Percentiles rank a stretch among this genome's conserved stretches.
Evolutionary conservation across 2,113 vertebrate genomes (phyloP).

Genomic region (Oreochromis spilurus): DNA sequence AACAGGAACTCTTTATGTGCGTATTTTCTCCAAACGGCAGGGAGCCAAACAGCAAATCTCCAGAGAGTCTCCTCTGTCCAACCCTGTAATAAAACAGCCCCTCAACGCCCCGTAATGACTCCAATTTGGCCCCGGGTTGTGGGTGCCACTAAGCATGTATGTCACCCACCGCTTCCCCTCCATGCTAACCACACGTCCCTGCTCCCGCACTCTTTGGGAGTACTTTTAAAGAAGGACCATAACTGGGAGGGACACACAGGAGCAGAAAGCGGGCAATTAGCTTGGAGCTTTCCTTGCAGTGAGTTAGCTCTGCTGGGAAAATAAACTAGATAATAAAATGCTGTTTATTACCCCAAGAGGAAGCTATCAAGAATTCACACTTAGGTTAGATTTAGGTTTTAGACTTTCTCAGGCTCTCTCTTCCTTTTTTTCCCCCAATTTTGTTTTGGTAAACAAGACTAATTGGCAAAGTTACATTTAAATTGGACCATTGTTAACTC

Average conservation of each 20-base stretch:
- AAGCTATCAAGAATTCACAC: slow-evolving; percentile 25
- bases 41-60: slow-evolving; percentile 49
- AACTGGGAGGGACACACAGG: not conserved
- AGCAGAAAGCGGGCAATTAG: not conserved
- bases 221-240: not conserved
- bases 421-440: not conserved
- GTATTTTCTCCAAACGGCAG: not conserved
- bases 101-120: slow-evolving; percentile 63
- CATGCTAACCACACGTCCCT: slow-evolving; percentile 36
- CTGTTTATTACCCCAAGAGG: not conserved
- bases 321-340: slow-evolving; percentile 8
- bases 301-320: not conserved
- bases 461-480: not conserved
- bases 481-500: not conserved
- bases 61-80: slow-evolving; percentile 18
- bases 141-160: slow-evolving; percentile 49
- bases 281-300: not conserved
- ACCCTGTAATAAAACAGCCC: slow-evolving; percentile 62
- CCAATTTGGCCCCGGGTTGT: slow-evolving; percentile 54
- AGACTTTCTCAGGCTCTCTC: not conserved
- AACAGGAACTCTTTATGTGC: slow-evolving; percentile 22
- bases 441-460: not conserved
- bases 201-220: not conserved
- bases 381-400: not conserved
- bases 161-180: slow-evolving; percentile 52